These are phyloP conservation scores for Sula dactylatra DNA, from an alignment of 2,113 vertebrate species.

Conservation along the genomic window DNA sequence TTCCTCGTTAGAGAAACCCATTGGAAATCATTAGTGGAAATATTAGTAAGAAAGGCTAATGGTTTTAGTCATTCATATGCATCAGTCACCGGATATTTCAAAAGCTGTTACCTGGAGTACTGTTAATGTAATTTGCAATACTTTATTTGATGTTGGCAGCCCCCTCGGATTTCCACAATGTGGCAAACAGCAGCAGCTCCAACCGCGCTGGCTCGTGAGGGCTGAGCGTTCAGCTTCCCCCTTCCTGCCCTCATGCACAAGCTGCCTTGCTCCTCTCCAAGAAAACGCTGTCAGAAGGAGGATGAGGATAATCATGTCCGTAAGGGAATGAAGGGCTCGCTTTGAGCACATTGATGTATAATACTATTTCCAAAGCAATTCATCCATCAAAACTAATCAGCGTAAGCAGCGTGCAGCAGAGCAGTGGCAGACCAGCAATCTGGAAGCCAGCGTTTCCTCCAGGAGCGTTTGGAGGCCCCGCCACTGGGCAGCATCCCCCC, in stretches of 20 bases:
- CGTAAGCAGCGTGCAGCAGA: background rate
- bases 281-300: background rate
- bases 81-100: background rate
- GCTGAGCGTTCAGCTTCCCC: background rate
- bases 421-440: background rate
- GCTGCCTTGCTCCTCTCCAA: background rate
- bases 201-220: accelerated
- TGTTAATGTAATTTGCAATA: background rate
- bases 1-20: background rate
- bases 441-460: background rate
- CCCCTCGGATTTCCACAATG: background rate
- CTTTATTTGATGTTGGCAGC: background rate
- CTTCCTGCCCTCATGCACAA: background rate
- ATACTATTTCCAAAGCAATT: background rate
- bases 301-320: accelerated
- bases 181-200: background rate
- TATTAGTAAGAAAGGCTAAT: conserved; percentile 10
- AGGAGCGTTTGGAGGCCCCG: background rate
- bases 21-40: conserved; percentile 50
- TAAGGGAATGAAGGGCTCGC: background rate
- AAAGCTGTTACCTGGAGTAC: conserved; percentile 10
- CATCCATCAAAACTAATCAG: background rate
- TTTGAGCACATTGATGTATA: background rate
- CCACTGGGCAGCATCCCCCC: background rate
- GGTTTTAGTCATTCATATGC: background rate